Evolutionary conservation across 1,140 invertebrate species (phyloP), one percentile per base, ranked within the genome.

Genomic region (Archivesica marissinica): DNA sequence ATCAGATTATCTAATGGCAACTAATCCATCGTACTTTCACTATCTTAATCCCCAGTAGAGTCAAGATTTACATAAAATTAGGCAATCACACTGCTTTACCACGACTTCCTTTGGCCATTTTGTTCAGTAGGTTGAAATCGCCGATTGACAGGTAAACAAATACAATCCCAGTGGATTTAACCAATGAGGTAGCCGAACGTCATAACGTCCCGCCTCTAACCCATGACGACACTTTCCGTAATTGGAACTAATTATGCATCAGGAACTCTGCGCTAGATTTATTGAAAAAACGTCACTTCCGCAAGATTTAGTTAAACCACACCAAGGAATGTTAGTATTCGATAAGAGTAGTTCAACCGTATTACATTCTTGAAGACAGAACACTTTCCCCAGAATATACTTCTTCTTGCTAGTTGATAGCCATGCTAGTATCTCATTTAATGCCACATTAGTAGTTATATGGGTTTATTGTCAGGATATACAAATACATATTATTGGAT

Each of bases 161-260:
- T 41, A 20, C 52, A 44, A 68, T 64, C 52, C 41, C 38, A 11
- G 35, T 44, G 17, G 9, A 28, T 33, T 70, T 47, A 50, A 78
- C 82, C 82, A 85, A 85, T 85, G 74, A 75, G 41, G 68, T 41
- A 23, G 11, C 30, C 20, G 30, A 35, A 84, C 52, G 59, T 39
- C 38, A 52, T 13, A 11, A 38, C 35, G n/a, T 13, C n/a, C 44
- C 82, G n/a, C 59, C 82, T 35, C 11, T 15, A 23, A 30, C n/a
- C n/a, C 11, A 77, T 77, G 74, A 77, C 74, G 82, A 77, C 75
- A 70, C 68, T 25, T 85, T 77, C 72, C 74, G n/a, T 54, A 77
- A 77, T 77, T 85, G 82, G 82, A 85, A 52, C 74, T 85, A 76
- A 85, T 85, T 85, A 85, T 85, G 79, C 72, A 82, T 82, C 41